phyloP scores from a whole-genome alignment of 2,888 invertebrate genomes.

The Cancer borealis region DNA sequence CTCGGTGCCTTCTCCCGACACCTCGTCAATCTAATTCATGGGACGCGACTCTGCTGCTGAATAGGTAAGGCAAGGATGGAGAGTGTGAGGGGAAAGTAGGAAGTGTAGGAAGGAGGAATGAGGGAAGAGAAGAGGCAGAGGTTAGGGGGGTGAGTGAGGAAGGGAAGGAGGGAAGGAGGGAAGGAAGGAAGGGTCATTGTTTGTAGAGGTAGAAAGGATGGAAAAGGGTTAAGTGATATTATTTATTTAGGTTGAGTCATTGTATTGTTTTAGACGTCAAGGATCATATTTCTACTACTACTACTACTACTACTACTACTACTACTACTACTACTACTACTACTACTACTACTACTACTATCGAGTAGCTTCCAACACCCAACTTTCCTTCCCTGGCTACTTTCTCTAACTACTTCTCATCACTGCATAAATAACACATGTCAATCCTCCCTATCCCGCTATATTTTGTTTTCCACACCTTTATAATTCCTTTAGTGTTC shows the following conservation, averaged over 20 bases:
- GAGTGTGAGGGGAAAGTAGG: neutral
- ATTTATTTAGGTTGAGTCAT: neutral
- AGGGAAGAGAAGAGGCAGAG: no score
- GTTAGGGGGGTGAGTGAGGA: neutral
- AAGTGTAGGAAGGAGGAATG: neutral
- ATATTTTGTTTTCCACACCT: neutral
- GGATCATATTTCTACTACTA: neutral
- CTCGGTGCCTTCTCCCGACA: neutral
- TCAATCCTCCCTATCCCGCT: neutral
- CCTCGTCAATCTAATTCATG: neutral
- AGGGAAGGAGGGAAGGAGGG: neutral
- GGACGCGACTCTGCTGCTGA: neutral
- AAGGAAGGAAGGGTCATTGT: neutral
- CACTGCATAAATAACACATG: neutral
- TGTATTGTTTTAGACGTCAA: neutral
- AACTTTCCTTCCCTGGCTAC: neutral
- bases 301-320: constrained; percentile 37
- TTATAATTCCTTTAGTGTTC: neutral
- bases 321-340: neutral
- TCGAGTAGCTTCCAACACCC: neutral
- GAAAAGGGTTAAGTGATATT: neutral
- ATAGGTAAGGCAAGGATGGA: neutral
- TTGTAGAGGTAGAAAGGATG: neutral
- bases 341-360: neutral
- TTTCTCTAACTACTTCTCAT: neutral